phyloP scores from a whole-genome alignment of 2,113 vertebrate genomes.

The Morphnarchus princeps region DNA sequence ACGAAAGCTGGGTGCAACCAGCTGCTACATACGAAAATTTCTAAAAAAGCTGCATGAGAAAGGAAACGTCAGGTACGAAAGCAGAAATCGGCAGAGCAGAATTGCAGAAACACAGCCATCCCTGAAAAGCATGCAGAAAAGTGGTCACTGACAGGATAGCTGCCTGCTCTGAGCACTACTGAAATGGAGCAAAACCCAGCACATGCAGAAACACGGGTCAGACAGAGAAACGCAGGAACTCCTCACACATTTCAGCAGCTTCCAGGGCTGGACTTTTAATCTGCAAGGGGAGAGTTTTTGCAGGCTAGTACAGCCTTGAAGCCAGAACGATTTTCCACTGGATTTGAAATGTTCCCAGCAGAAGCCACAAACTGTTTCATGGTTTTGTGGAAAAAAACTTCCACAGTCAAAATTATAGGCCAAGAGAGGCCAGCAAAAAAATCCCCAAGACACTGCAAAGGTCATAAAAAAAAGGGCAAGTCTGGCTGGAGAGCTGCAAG shows the following conservation, averaged over 20 bases:
- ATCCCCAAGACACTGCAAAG: too few species aligned
- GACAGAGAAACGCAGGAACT: not conserved
- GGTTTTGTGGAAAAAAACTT: not conserved
- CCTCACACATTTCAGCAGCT: not conserved
- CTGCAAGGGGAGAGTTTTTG: too few species aligned
- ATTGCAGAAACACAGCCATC: rapidly evolving
- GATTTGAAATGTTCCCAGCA: not conserved
- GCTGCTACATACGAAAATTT: not conserved
- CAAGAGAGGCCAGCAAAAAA: not conserved
- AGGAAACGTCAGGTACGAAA: rapidly evolving
- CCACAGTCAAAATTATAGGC: not conserved
- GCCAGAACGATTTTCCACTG: not conserved
- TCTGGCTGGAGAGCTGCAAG: not conserved
- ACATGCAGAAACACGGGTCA: not conserved
- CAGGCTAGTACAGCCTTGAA: not conserved
- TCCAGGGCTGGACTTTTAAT: too few species aligned
- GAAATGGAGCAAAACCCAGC: not conserved
- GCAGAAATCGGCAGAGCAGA: not conserved
- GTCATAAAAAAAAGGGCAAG: too few species aligned
- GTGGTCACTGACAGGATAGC: rapidly evolving
- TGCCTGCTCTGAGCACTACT: not conserved
- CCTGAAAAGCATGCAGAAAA: rapidly evolving
- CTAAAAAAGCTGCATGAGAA: not conserved
- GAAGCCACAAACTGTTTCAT: not conserved
- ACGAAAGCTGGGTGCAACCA: rapidly evolving